Percentiles rank a stretch among this genome's conserved stretches.
These are phyloP conservation scores for Arion vulgaris DNA, from an alignment of 1,140 invertebrate species.

Conservation along the genomic window DNA sequence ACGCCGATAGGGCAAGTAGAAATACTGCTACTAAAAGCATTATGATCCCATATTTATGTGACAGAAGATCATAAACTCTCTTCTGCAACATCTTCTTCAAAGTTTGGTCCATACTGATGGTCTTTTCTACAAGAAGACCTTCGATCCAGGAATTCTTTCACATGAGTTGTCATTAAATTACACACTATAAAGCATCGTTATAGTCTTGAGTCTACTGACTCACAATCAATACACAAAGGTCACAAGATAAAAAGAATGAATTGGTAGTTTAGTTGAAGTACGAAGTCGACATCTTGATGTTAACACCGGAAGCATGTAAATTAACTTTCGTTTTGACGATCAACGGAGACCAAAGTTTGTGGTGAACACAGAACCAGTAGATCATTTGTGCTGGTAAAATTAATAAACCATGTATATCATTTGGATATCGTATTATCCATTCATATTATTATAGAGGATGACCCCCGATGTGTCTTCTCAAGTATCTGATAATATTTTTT, in stretches of 20 bases:
- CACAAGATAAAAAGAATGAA: background rate
- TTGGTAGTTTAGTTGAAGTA: constrained; percentile 6
- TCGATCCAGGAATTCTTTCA: background rate
- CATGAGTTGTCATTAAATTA: background rate
- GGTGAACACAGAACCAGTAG: no score
- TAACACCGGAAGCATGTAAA: constrained; percentile 41
- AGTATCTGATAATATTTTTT: no score
- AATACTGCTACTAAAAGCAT: constrained; percentile 61
- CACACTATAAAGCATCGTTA: background rate
- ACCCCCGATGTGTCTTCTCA: no score
- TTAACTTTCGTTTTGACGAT: background rate
- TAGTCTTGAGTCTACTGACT: background rate
- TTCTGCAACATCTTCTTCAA: constrained; percentile 70
- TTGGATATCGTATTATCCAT: no score
- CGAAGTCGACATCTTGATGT: constrained; percentile 39
- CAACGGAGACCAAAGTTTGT: no score
- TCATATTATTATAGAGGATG: no score
- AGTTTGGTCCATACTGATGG: constrained; percentile 40
- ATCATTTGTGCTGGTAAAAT: no score
- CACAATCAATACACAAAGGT: background rate
- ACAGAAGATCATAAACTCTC: constrained; percentile 69
- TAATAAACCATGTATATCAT: no score
- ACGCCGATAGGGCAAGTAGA: constrained; percentile 61
- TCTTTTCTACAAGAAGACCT: background rate
- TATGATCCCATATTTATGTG: constrained; percentile 69